These are phyloP conservation scores for Haplochromis vanheusdeni DNA, from an alignment of 2,113 vertebrate genomes.

Conservation along the genomic window DNA sequence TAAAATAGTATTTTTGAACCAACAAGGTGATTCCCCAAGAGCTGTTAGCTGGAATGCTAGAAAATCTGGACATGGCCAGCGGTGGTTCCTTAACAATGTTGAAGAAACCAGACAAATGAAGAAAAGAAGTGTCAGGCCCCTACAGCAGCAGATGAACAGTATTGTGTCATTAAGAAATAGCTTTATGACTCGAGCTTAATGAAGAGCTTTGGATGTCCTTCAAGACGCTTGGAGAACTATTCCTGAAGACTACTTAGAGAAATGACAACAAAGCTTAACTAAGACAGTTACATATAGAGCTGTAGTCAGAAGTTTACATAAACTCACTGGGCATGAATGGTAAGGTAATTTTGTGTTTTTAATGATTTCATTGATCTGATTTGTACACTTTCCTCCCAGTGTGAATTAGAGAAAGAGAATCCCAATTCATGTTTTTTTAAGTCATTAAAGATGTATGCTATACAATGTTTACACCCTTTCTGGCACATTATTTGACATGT, in stretches of 20 bases:
- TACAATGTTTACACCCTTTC: not conserved
- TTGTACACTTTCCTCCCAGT: not conserved
- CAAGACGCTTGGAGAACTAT: not conserved
- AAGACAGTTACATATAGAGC: not conserved
- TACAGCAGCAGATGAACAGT: not conserved
- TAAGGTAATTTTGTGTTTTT: not conserved
- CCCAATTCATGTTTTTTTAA: not conserved
- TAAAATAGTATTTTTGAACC: not conserved
- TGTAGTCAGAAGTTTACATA: not conserved
- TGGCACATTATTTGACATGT: not conserved
- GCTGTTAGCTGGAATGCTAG: not conserved
- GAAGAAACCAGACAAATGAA: not conserved
- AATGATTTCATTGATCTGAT: not conserved
- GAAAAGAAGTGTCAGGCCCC: not conserved
- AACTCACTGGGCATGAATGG: not conserved
- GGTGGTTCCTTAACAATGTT: not conserved
- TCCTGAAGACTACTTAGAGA: not conserved
- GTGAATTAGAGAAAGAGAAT: not conserved
- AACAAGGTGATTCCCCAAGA: not conserved
- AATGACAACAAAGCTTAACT: not conserved
- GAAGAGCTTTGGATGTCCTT: not conserved
- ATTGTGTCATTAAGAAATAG: not conserved
- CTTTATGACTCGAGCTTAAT: not conserved
- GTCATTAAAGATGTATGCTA: not conserved
- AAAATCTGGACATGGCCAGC: not conserved